Conservation (phyloP, 2,113 vertebrate genomes). For the Oplegnathus fasciatus region DNA sequence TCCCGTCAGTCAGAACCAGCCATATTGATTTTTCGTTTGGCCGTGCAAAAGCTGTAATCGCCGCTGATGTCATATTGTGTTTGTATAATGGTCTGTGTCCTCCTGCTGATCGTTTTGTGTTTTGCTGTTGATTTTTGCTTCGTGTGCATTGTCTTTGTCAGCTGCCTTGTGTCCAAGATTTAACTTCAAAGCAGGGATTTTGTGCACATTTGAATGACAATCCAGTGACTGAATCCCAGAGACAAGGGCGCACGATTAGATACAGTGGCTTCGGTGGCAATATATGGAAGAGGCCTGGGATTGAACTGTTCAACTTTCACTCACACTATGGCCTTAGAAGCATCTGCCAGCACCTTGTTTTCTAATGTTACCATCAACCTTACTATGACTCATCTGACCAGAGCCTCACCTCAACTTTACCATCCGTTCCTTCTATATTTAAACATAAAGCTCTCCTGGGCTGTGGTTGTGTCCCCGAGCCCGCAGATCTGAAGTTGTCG, state of each 20-base stretch:
- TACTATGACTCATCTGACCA: constrained; percentile 17
- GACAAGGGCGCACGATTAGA: constrained; percentile 35
- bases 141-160: constrained; percentile 25
- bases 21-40: constrained; percentile 18
- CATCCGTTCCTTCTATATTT: constrained; percentile 15
- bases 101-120: not conserved
- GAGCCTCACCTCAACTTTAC: constrained; percentile 11
- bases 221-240: constrained; percentile 3
- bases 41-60: not conserved
- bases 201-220: constrained; percentile 38
- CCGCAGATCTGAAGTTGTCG: not conserved
- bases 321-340: constrained; percentile 18
- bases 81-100: not conserved
- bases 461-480: not conserved
- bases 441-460: constrained; percentile 9
- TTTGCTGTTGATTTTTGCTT: constrained; percentile 12
- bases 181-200: constrained; percentile 47
- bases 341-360: constrained; percentile 45
- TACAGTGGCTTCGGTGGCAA: constrained; percentile 23
- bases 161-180: constrained; percentile 22
- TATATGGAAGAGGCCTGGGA: constrained; percentile 15
- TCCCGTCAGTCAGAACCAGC: constrained; percentile 21
- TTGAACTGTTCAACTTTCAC: constrained; percentile 53
- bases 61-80: constrained; percentile 9
- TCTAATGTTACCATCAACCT: constrained; percentile 37